Evolutionary conservation across 2,797 vertebrate genomes (phyloP).

Genomic region (Lates japonicus): DNA sequence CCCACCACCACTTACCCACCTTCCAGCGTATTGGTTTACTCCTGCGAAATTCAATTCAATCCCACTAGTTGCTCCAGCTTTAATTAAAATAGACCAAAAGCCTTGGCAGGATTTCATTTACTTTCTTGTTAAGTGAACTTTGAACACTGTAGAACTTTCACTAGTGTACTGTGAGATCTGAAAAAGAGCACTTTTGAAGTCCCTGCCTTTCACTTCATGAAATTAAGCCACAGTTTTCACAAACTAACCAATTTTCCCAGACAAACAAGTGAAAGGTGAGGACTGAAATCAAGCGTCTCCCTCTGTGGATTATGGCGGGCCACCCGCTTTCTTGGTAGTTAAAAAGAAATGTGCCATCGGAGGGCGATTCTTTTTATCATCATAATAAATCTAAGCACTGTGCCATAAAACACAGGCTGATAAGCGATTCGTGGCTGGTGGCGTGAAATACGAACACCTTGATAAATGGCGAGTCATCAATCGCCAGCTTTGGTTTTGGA

Average conservation of each 20-base stretch:
- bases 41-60: conserved; percentile 83
- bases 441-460: conserved; percentile 77
- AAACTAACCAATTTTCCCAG: conserved; percentile 35
- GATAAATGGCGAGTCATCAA: conserved; percentile 81
- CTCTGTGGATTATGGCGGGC: conserved; percentile 48
- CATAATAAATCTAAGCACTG: conserved; percentile 77
- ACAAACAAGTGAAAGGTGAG: conserved; percentile 31
- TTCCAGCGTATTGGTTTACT: conserved; percentile 73
- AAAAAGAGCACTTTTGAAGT: neutral
- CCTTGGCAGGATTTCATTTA: conserved; percentile 78
- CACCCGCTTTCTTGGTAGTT: conserved; percentile 42
- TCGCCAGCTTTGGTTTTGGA: conserved; percentile 70
- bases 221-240: conserved; percentile 22
- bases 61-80: conserved; percentile 79
- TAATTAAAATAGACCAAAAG: conserved; percentile 83
- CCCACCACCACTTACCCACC: conserved; percentile 57
- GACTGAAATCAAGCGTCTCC: conserved; percentile 43
- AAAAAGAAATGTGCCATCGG: conserved; percentile 49
- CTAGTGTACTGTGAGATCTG: conserved; percentile 39
- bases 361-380: conserved; percentile 74
- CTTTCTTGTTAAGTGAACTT: conserved; percentile 75
- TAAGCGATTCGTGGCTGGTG: conserved; percentile 74
- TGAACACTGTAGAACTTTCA: conserved; percentile 68
- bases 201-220: conserved; percentile 13
- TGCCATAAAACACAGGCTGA: conserved; percentile 72